phyloP scores from a whole-genome alignment of 2,888 invertebrate species.

The Linhomoeus sp. region DNA sequence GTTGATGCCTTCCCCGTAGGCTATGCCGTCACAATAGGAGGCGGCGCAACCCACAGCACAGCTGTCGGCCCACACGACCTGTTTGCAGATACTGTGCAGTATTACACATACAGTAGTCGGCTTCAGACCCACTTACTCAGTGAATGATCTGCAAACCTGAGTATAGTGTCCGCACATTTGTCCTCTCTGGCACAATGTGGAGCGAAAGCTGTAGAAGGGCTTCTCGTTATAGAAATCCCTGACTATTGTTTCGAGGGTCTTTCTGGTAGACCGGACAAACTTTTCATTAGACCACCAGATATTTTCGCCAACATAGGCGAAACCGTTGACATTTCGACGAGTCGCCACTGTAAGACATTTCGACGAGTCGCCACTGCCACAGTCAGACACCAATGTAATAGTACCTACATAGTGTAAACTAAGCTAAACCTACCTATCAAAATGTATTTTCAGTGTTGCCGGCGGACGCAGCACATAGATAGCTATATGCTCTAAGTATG shows the following conservation, averaged over 20 bases:
- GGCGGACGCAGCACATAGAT: neutral
- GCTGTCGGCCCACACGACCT: slow-evolving; percentile 8
- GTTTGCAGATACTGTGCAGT: neutral
- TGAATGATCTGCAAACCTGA: slow-evolving; percentile 1
- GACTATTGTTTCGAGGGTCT: neutral
- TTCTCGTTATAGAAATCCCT: slow-evolving; percentile 8
- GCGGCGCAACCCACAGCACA: slow-evolving; percentile 10
- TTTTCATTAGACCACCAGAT: slow-evolving; percentile 8
- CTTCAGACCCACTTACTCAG: neutral
- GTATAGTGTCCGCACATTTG: slow-evolving; percentile 9
- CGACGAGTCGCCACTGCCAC: neutral
- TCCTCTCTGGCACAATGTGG: slow-evolving; percentile 1
- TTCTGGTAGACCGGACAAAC: slow-evolving; percentile 1
- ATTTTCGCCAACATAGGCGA: slow-evolving; percentile 6
- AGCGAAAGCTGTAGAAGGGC: slow-evolving; percentile 3
- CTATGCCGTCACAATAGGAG: slow-evolving; percentile 6
- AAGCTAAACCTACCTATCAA: no score
- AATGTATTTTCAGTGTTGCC: no score
- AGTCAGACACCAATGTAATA: neutral
- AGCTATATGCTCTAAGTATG: neutral
- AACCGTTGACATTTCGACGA: neutral
- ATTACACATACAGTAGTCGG: no score
- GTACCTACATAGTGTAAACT: neutral
- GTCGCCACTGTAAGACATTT: neutral
- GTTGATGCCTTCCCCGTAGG: slow-evolving; percentile 2